Percentiles rank a stretch among this genome's conserved stretches.
Conservation (phyloP, 2,797 vertebrate genomes). For the Myiothlypis chrysogaster region DNA sequence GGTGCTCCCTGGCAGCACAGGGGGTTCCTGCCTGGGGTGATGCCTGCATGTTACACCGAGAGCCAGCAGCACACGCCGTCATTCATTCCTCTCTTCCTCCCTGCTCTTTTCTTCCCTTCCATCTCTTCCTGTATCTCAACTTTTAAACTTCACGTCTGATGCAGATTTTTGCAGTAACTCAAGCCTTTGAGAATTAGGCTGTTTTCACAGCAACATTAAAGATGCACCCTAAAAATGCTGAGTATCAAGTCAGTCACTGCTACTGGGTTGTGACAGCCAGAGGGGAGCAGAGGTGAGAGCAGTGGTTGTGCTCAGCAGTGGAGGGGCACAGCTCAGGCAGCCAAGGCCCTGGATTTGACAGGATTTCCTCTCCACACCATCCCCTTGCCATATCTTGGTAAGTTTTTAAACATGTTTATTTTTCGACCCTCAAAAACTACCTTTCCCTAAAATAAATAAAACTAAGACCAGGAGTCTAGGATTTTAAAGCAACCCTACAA, state of each 20-base stretch:
- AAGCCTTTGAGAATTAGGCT: background rate
- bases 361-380: background rate
- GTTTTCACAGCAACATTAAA: slow-evolving; percentile 31
- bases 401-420: slow-evolving; percentile 24
- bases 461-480: background rate
- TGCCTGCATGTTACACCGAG: fast-evolving
- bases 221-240: background rate
- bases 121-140: slow-evolving; percentile 38
- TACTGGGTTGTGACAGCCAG: background rate
- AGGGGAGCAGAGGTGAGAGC: background rate
- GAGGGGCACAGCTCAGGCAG: background rate
- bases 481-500: slow-evolving; percentile 16
- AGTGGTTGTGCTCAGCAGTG: background rate
- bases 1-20: background rate
- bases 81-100: background rate
- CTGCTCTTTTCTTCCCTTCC: background rate
- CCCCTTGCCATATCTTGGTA: background rate
- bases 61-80: background rate
- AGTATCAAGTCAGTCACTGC: background rate
- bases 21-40: background rate
- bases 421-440: slow-evolving; percentile 18
- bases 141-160: slow-evolving; percentile 11
- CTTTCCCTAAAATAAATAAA: slow-evolving; percentile 56
- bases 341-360: background rate
- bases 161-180: slow-evolving; percentile 59